Base-by-base conservation (phyloP, 2,888 invertebrate species). In the Rhorus exstirpatorius region DNA sequence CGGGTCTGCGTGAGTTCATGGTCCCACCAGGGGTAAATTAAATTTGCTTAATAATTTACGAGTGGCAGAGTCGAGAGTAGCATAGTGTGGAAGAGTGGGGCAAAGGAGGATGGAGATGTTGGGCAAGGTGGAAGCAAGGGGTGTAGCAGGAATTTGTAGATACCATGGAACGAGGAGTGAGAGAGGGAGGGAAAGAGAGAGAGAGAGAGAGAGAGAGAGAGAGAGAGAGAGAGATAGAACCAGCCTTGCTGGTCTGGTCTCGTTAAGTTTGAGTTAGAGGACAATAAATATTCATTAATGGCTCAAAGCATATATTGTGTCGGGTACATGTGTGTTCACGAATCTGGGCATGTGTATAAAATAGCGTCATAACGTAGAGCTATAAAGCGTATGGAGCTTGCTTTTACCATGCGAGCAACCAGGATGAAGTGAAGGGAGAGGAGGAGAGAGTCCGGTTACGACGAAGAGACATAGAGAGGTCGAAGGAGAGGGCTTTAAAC, bases 211-310 rank as follows among this genome's bases (percentile, higher is more conserved):
- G 71, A 67, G 35, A 21, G 21, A 46, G 14, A 55, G 38, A 44
- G 55, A 31, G 63, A 76, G 74, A 38, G 51, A 49, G 46, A 67
- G 55, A 78, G 71, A n/a, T n/a, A 49, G 65, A 70, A 55, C 38
- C 58, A 61, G 17, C 63, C 67, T 75, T 21, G 76, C 65, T 79
- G 82, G 77, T 55, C 78, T 63, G 79, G 81, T 79, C 88, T 89
- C 89, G 87, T 90, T 89, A 90, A 89, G 87, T 89, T 89, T 90
- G 88, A 89, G 86, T 89, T 87, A 88, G 87, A 86, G 87, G 87
- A 89, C 89, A 88, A 91, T 92, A 90, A 91, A 91, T 92, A 91
- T 92, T 91, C 91, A 91, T 91, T 90, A 88, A 88, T 89, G 86
- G 88, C 72, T 84, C 84, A 84, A 87, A 82, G 84, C 67, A 68